Base-by-base conservation (phyloP, 2,888 invertebrate genomes). In the Eudasyphora cyanicolor region DNA sequence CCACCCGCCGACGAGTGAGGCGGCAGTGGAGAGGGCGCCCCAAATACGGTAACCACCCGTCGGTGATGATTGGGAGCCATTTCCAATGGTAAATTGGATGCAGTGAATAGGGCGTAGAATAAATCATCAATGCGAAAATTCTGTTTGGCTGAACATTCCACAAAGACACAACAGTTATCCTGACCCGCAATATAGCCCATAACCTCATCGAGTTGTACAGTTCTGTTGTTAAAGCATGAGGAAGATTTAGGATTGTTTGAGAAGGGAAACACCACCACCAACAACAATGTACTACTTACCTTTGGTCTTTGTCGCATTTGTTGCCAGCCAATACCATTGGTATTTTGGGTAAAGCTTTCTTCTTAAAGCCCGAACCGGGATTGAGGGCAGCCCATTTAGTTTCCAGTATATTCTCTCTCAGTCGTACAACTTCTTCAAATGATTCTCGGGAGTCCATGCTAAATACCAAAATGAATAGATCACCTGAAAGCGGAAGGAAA, bases 61-160 rank as follows among this genome's bases (percentile, higher is more conserved):
- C 96, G 95, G 91, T 97, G 97, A 90, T 97, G 95, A 89, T 97
- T 96, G 0, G 96, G 96, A 21, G 97, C 96, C 97, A 97, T 97
- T 93, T 97, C 97, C 87, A 96, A 92, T 0, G 97, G 97, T 80
- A 97, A 92, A 90, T 96, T 96, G 32, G 97, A 96, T 67, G 96
- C 95, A 76, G 95, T 94, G 91, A 97, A 97, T 12, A 97, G 93
- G 87, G 96, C 95, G 91, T 96, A 95, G 92, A 97, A 97, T 17
- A 97, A 94, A 88, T 97, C 97, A 89, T 97, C 96, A 71, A 97
- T 96, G 88, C 95, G 95, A 85, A 93, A 93, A 91, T 97, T 96
- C 89, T 95, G 95, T 91, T 96, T 96, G 5, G 97, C 97, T 45
- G 97, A 97, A 27, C 95, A 95, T 90, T 97, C 97, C 21, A 97